These are phyloP conservation scores for Rhorus exstirpatorius DNA, from an alignment of 2,888 invertebrate species.

Conservation along the genomic window DNA sequence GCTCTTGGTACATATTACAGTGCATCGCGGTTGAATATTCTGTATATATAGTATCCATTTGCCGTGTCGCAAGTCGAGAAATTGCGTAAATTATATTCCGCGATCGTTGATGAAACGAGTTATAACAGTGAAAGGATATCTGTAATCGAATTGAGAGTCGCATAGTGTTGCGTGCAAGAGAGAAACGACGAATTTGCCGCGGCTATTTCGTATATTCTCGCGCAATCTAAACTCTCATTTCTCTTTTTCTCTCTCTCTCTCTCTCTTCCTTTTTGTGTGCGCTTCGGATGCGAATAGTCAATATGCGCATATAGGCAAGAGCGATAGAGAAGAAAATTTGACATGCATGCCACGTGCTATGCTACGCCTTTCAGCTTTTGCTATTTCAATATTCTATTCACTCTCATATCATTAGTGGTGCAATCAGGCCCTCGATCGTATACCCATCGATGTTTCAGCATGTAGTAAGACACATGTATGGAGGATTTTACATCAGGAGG, in stretches of 20 bases:
- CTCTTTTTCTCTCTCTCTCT: not conserved
- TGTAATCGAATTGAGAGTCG: constrained; percentile 39
- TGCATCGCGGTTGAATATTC: not conserved
- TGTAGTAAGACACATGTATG: not conserved
- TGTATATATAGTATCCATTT: constrained; percentile 7
- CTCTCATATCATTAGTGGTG: constrained; percentile 63
- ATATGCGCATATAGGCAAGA: constrained; percentile 28
- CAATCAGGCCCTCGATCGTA: constrained; percentile 58
- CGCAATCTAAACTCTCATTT: constrained; percentile 5
- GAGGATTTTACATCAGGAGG: too few species aligned
- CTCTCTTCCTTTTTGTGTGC: not conserved
- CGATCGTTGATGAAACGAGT: not conserved
- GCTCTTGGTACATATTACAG: not conserved
- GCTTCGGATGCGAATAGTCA: constrained; percentile 1
- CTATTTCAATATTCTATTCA: constrained; percentile 63
- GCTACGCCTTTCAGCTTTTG: constrained; percentile 33
- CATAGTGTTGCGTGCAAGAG: constrained; percentile 4
- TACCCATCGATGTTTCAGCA: constrained; percentile 2
- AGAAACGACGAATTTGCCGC: constrained; percentile 17
- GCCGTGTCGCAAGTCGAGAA: constrained; percentile 8
- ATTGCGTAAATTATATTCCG: constrained; percentile 21
- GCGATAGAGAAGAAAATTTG: constrained; percentile 34
- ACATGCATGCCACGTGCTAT: constrained; percentile 61
- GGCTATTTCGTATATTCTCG: constrained; percentile 12
- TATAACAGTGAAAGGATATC: constrained; percentile 49